Conservation (phyloP, 2,888 invertebrate species). For the Phortica magna region DNA sequence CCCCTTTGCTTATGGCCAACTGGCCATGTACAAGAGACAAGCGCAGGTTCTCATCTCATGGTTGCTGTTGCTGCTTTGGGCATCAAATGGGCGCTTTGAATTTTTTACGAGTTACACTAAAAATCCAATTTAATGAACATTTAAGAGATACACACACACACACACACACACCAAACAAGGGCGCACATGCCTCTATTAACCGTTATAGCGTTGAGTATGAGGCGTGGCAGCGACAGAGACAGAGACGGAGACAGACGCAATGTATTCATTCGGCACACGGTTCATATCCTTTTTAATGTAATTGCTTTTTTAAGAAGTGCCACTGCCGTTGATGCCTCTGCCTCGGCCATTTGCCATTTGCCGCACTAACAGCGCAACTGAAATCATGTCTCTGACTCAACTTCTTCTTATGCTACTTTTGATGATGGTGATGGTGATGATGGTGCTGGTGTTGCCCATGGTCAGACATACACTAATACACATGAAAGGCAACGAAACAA, state of each 20-base stretch:
- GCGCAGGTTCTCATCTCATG: not conserved
- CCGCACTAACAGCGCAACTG: not conserved
- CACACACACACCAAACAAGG: slow-evolving; percentile 14
- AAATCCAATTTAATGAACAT: slow-evolving; percentile 77
- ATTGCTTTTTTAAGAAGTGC: slow-evolving; percentile 74
- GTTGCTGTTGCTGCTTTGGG: slow-evolving; percentile 51
- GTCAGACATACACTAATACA: not conserved
- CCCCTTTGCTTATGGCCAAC: slow-evolving; percentile 26
- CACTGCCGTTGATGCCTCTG: slow-evolving; percentile 41
- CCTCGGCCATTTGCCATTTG: slow-evolving; percentile 26
- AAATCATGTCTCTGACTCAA: not conserved
- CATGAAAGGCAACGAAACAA: not conserved
- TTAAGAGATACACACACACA: slow-evolving; percentile 66
- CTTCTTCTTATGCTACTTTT: not conserved
- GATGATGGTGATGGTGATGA: slow-evolving; percentile 30
- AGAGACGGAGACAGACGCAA: slow-evolving; percentile 63
- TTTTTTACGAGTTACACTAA: slow-evolving; percentile 74
- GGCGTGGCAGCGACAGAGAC: slow-evolving; percentile 39
- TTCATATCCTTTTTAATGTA: slow-evolving; percentile 74
- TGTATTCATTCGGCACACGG: slow-evolving; percentile 43
- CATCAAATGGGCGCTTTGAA: slow-evolving; percentile 70
- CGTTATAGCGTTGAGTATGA: not conserved
- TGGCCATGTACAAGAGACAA: too few relatives aligned
- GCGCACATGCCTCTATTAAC: not conserved
- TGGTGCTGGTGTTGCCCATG: slow-evolving; percentile 51